phyloP scores from a whole-genome alignment of 2,797 vertebrate genomes.

The Nannoperca australis region DNA sequence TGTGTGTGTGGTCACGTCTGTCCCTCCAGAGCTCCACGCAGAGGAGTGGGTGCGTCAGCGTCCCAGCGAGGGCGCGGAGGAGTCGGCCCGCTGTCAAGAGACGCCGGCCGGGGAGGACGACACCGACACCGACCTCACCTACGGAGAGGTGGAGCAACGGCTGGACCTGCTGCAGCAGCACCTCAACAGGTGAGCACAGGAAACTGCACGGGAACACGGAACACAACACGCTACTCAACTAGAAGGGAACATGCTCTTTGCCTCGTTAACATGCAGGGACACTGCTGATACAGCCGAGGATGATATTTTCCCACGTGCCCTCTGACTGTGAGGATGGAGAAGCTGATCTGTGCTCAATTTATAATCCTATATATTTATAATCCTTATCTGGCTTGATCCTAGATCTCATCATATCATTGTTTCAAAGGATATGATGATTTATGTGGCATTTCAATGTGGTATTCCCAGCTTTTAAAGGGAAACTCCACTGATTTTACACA shows the following conservation, averaged over 20 bases:
- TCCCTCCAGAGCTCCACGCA: slow-evolving; percentile 82
- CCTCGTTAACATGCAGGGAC: background rate
- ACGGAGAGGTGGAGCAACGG: slow-evolving; percentile 95
- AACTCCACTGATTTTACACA: background rate
- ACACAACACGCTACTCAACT: background rate
- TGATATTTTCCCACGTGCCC: background rate
- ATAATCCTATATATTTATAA: background rate
- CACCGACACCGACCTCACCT: slow-evolving; percentile 94
- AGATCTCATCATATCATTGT: slow-evolving; percentile 23
- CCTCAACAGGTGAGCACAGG: slow-evolving; percentile 92
- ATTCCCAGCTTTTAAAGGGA: background rate
- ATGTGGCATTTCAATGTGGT: background rate
- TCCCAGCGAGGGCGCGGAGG: slow-evolving; percentile 76
- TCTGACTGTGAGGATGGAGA: background rate
- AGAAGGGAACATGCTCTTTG: background rate
- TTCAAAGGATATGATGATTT: slow-evolving; percentile 1
- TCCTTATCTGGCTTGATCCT: slow-evolving; percentile 8
- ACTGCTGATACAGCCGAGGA: background rate
- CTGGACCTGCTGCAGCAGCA: slow-evolving; percentile 97
- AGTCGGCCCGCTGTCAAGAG: slow-evolving; percentile 81
- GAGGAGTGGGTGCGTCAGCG: slow-evolving; percentile 87
- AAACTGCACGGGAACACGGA: background rate
- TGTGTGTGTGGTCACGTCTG: slow-evolving; percentile 7
- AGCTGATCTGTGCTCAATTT: background rate
- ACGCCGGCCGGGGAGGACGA: slow-evolving; percentile 89